A percentile compares a stretch with the other conserved stretches of the same genome.
phyloP scores from a whole-genome alignment of 2,888 invertebrate species.

The Listrodromus nycthemerus region DNA sequence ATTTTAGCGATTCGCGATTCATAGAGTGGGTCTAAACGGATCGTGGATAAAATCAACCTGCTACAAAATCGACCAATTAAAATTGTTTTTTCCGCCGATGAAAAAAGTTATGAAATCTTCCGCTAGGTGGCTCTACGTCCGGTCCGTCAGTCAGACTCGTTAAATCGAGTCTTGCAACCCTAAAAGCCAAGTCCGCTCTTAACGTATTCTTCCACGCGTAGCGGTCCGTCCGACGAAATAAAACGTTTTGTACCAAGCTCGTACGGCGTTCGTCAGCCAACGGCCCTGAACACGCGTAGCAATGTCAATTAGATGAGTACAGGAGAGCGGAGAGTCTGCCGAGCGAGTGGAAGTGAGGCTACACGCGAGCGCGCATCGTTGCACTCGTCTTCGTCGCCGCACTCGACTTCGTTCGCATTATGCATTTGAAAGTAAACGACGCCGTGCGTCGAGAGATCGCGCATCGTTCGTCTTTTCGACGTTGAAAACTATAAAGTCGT shows the following conservation, averaged over 20 bases:
- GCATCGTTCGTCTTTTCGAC: neutral
- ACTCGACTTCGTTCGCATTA: neutral
- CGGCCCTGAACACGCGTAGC: slow-evolving; percentile 77
- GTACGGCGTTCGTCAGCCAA: slow-evolving; percentile 63
- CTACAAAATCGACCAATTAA: no score
- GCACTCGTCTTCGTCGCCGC: slow-evolving; percentile 34
- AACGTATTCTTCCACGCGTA: slow-evolving; percentile 23
- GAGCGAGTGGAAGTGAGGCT: slow-evolving; percentile 48
- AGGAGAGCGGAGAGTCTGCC: slow-evolving; percentile 53
- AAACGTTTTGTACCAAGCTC: slow-evolving; percentile 49
- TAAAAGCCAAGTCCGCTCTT: neutral
- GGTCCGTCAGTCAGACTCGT: neutral
- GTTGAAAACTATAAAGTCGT: slow-evolving; percentile 15
- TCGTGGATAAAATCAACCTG: no score
- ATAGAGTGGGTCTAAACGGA: no score
- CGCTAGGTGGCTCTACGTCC: neutral
- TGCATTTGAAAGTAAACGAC: slow-evolving; percentile 6
- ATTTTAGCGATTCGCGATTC: no score
- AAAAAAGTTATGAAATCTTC: neutral
- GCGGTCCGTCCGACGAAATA: neutral
- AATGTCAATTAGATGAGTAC: slow-evolving; percentile 80
- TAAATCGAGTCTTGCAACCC: neutral
- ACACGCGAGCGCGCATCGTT: slow-evolving; percentile 35
- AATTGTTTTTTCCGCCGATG: neutral
- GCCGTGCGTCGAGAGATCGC: no score